Conservation (phyloP, 2,113 vertebrate species). For the Callopanchax toddi region DNA sequence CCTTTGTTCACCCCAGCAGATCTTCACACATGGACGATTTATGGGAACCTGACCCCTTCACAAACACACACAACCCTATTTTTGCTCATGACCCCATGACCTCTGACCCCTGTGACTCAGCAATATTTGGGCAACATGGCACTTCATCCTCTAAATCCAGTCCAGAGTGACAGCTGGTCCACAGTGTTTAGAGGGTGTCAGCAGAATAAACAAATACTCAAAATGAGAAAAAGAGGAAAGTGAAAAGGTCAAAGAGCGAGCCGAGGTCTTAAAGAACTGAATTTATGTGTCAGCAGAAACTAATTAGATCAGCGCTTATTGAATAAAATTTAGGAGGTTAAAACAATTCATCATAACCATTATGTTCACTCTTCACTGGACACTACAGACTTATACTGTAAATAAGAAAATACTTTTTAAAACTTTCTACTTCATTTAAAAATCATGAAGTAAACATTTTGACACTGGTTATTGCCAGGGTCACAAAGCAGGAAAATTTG, state of each 20-base stretch:
- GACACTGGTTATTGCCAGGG: no score
- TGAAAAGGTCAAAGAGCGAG: neutral
- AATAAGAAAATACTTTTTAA: no score
- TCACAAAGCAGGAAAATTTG: no score
- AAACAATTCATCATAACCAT: no score
- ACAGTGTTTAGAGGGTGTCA: conserved; percentile 15
- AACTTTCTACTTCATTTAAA: no score
- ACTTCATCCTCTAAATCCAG: conserved; percentile 5
- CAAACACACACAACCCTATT: conserved; percentile 41
- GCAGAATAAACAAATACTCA: conserved; percentile 25
- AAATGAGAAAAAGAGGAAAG: conserved; percentile 9
- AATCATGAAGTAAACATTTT: no score
- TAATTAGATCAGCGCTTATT: neutral
- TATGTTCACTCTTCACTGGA: no score
- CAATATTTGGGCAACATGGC: conserved; percentile 30
- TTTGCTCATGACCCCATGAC: conserved; percentile 42
- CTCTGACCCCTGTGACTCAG: conserved; percentile 44
- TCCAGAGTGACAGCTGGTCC: conserved; percentile 30
- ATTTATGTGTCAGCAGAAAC: neutral
- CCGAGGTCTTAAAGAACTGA: neutral
- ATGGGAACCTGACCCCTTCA: conserved; percentile 43
- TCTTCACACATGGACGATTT: conserved; percentile 13
- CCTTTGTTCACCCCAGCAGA: conserved; percentile 19
- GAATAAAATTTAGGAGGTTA: no score
- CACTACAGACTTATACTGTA: no score